phyloP scores from a whole-genome alignment of 2,113 vertebrate genomes.

The Hippocampus comes region DNA sequence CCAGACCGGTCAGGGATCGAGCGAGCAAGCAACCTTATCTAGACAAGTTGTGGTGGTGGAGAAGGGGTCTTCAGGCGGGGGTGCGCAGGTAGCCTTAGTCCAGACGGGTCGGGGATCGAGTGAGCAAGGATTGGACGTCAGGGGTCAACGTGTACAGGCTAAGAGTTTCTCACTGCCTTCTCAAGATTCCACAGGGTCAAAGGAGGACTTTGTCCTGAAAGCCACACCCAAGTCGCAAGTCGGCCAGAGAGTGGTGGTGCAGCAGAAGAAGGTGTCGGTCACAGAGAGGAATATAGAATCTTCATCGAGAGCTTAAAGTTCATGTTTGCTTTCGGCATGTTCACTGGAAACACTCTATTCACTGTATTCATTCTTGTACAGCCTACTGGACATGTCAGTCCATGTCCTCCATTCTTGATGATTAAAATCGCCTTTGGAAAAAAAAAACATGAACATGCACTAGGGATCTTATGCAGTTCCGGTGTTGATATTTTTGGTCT shows the following conservation, averaged over 20 bases:
- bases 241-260: conserved; percentile 54
- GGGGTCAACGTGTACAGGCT: conserved; percentile 26
- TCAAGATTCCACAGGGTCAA: conserved; percentile 29
- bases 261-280: conserved; percentile 60
- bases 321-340: not conserved
- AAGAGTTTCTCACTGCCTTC: conserved; percentile 27
- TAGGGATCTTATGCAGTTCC: not conserved
- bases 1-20: conserved; percentile 12
- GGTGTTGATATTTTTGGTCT: not conserved
- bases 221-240: conserved; percentile 40
- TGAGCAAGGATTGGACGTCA: conserved; percentile 30
- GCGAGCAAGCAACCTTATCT: conserved; percentile 26
- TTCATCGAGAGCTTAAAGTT: conserved; percentile 35
- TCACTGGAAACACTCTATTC: not conserved
- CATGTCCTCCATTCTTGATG: not conserved
- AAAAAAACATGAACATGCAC: not conserved
- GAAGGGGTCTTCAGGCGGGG: conserved; percentile 30
- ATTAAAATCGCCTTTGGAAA: not conserved
- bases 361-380: not conserved
- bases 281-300: conserved; percentile 61
- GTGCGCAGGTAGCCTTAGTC: conserved; percentile 11
- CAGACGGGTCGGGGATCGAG: conserved; percentile 14
- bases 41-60: conserved; percentile 49
- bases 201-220: conserved; percentile 27
- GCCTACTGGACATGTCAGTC: not conserved